phyloP scores from a whole-genome alignment of 2,888 invertebrate species.

The Phyllotreta cruciferae region DNA sequence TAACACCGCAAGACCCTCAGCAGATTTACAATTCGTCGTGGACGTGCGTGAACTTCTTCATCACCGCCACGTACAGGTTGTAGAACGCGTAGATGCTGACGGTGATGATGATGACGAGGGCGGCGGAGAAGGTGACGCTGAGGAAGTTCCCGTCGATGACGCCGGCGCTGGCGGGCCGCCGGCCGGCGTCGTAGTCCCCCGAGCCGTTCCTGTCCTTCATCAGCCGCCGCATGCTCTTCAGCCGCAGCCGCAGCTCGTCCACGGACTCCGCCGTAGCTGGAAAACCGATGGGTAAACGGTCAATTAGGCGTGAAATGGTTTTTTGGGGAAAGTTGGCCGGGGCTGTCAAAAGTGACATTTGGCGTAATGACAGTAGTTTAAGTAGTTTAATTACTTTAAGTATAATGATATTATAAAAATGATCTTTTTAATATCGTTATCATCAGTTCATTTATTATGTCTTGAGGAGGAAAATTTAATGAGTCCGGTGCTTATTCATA shows the following conservation, averaged over 20 bases:
- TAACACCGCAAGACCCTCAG: background rate
- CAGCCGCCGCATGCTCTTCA: conserved; percentile 81
- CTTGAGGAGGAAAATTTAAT: too few relatives aligned
- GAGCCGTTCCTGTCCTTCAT: conserved; percentile 76
- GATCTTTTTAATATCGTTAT: too few relatives aligned
- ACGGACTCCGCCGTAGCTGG: conserved; percentile 70
- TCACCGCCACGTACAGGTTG: conserved; percentile 78
- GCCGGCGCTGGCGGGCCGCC: conserved; percentile 56
- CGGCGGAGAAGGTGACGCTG: conserved; percentile 82
- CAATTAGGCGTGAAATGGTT: background rate
- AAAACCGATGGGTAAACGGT: conserved; percentile 10
- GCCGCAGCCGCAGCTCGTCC: conserved; percentile 78
- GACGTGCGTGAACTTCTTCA: conserved; percentile 81
- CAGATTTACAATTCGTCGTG: conserved; percentile 77
- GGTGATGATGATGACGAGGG: conserved; percentile 77
- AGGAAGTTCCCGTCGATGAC: conserved; percentile 85
- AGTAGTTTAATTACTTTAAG: too few relatives aligned
- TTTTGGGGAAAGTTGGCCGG: too few relatives aligned
- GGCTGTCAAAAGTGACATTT: too few relatives aligned
- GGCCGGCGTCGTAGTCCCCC: conserved; percentile 60
- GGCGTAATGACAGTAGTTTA: too few relatives aligned
- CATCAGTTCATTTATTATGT: too few relatives aligned
- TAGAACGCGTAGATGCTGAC: conserved; percentile 88
- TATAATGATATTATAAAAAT: too few relatives aligned
- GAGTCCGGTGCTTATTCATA: too few relatives aligned